Evolutionary conservation across 2,797 vertebrate genomes (phyloP).

Genomic region (Enteromius mattozi): DNA sequence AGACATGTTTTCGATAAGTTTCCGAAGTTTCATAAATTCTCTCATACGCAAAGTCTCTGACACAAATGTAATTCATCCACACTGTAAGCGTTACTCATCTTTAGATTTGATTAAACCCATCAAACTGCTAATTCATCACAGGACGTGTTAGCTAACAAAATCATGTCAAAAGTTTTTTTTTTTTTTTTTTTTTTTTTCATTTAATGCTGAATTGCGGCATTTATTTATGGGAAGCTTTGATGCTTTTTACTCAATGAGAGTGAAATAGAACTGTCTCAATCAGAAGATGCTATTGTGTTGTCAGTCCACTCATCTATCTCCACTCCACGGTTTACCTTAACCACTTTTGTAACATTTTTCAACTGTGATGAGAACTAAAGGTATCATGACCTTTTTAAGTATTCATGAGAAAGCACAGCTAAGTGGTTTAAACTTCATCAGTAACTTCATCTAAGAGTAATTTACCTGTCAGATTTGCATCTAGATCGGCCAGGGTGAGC

Average conservation of each 20-base stretch:
- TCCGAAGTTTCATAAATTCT: neutral
- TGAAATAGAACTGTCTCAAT: neutral
- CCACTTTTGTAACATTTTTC: neutral
- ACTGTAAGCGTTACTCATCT: neutral
- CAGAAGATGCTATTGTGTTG: neutral
- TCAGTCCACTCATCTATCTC: neutral
- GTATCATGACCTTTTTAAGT: neutral
- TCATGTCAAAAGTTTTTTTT: neutral
- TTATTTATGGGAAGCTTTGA: neutral
- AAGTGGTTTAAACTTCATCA: neutral
- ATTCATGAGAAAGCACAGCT: neutral
- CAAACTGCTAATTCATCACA: neutral
- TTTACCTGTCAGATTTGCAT: slow-evolving; percentile 82
- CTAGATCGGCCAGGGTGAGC: slow-evolving; percentile 79
- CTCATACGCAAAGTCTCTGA: neutral
- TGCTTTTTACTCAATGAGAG: neutral
- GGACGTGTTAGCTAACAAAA: neutral
- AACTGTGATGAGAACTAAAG: neutral
- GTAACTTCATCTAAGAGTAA: neutral
- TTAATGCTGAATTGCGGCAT: neutral
- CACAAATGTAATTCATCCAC: neutral
- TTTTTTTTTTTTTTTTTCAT: neutral
- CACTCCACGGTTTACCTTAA: neutral
- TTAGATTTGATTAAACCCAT: neutral
- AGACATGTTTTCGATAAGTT: neutral